phyloP scores from a whole-genome alignment of 1,140 invertebrate species.

The Zaprionus taronus region DNA sequence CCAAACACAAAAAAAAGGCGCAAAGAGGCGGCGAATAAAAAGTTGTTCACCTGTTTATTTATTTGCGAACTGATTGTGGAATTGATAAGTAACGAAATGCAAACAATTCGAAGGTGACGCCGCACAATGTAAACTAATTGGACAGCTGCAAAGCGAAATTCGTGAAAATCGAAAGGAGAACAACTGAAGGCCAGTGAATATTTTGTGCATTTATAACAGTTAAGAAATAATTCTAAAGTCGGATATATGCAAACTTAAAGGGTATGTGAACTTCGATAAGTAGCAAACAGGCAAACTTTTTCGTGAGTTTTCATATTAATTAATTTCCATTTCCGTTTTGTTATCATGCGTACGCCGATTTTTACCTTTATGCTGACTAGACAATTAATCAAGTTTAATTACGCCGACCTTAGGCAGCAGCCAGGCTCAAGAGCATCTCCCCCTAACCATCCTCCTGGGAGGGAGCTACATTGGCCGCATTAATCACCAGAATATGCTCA shows the following conservation, averaged over 20 bases:
- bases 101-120: conserved; percentile 24
- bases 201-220: background rate
- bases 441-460: conserved; percentile 10
- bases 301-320: conserved; percentile 64
- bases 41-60: conserved; percentile 71
- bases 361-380: conserved; percentile 78
- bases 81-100: conserved; percentile 54
- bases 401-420: conserved; percentile 50
- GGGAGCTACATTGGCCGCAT: conserved; percentile 55
- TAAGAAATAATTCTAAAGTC: conserved; percentile 1
- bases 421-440: conserved; percentile 15
- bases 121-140: conserved; percentile 36
- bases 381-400: conserved; percentile 83
- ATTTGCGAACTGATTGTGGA: conserved; percentile 68
- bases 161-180: background rate
- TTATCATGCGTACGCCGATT: conserved; percentile 75
- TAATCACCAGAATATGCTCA: conserved; percentile 77
- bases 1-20: conserved; percentile 8
- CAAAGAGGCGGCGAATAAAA: conserved; percentile 19
- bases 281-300: conserved; percentile 33
- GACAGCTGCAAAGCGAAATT: conserved; percentile 52
- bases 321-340: conserved; percentile 81
- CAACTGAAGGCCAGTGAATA: conserved; percentile 6
- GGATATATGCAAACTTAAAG: background rate
- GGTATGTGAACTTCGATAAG: conserved; percentile 12